Conservation (phyloP, 2,888 invertebrate genomes). For the Teleogryllus oceanicus region DNA sequence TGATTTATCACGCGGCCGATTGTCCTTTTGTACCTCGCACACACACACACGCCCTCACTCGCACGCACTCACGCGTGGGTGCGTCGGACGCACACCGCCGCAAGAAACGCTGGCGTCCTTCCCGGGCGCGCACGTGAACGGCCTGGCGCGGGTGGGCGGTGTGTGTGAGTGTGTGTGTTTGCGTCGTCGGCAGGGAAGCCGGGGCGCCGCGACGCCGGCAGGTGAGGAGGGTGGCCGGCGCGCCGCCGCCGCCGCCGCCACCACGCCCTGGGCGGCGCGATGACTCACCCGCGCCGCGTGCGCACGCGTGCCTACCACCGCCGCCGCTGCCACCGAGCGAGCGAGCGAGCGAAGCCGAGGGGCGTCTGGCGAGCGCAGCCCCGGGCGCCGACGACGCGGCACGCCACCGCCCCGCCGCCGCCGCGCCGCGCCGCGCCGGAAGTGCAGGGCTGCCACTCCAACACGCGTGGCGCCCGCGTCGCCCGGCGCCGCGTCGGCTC, state of each 20-base stretch:
- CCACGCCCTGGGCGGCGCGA: neutral
- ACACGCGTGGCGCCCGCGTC: neutral
- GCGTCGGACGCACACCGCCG: neutral
- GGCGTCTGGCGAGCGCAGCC: neutral
- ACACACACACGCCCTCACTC: neutral
- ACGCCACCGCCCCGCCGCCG: neutral
- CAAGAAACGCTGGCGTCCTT: neutral
- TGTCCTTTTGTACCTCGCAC: neutral
- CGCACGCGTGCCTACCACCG: conserved; percentile 1
- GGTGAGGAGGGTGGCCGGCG: neutral
- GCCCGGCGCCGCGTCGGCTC: neutral
- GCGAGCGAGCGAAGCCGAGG: neutral
- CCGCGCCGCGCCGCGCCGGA: neutral
- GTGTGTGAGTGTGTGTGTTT: neutral
- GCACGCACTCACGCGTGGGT: neutral
- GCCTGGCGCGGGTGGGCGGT: neutral
- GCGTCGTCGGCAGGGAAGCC: neutral
- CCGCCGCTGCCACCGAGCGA: neutral
- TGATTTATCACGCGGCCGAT: neutral
- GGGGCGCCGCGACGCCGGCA: neutral
- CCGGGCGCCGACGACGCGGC: conserved; percentile 3
- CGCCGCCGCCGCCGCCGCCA: neutral
- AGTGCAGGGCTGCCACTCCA: neutral
- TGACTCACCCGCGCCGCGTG: neutral
- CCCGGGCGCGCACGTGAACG: neutral